Base-by-base conservation (phyloP, 2,888 invertebrate species). In the Eupeodes luniger region DNA sequence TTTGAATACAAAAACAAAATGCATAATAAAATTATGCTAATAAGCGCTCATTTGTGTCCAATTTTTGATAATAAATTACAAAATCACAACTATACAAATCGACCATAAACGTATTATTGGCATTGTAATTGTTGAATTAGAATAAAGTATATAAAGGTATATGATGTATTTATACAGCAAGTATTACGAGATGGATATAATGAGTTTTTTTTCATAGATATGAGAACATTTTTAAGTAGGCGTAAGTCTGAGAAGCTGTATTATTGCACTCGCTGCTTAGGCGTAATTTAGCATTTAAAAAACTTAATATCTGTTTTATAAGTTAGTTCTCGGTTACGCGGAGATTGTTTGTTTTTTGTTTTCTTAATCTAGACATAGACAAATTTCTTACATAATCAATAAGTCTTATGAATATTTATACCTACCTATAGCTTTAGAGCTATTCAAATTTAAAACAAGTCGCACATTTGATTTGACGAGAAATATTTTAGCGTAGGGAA, bases 51-150 rank as follows among this genome's bases (percentile, higher is more conserved):
- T 69, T 78, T 72, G 72, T 67, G 69, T 40, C 57, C 55, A 64
- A 34, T 72, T 62, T 83, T 66, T 76, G 79, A 80, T 62, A 70
- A 49, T 64, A 67, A 79, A 72, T 72, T 72, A 80, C 75, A 49
- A 74, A 84, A 87, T 81, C 83, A 79, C 82, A 61, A 72, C 70
- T 19, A 27, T 27, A 70, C 76, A 83, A 78, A 72, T 66, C 82
- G 69, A 61, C 80, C 34, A 16, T 64, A 84, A 80, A 75, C 75
- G 80, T 51, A 62, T 67, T 72, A 85, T 61, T 77, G 76, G 51
- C 76, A 77, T 87, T 84, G 80, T 77, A 72, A 64, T 82, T 79
- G 62, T 44, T 51, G 36, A 82, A 87, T 87, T 76, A 59, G 64
- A 53, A 40, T 69, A 27, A 14, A n/a, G 16, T 74, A 19, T 12